These are phyloP conservation scores for Fukomys damarensis DNA, from an alignment of 2,113 vertebrate genomes.

Conservation along the genomic window DNA sequence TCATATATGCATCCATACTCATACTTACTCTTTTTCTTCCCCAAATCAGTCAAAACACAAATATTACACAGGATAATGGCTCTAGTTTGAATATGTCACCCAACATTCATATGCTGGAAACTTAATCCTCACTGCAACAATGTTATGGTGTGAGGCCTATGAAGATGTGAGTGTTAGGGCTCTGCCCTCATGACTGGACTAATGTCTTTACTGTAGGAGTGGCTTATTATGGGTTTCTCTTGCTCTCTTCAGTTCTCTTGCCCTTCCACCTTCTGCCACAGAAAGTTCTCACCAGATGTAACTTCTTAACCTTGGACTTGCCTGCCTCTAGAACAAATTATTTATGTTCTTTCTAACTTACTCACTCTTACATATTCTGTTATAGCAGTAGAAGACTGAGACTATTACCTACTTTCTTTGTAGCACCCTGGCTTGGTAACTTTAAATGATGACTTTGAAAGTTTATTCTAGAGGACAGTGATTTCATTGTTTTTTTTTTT, in stretches of 20 bases:
- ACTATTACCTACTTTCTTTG: not conserved
- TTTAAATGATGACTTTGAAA: not conserved
- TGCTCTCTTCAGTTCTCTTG: not conserved
- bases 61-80: not conserved
- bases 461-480: not conserved
- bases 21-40: not conserved
- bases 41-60: not conserved
- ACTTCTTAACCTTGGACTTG: not conserved
- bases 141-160: not conserved
- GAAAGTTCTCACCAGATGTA: not conserved
- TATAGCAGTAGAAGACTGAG: not conserved
- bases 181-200: not conserved
- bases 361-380: not conserved
- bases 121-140: not conserved
- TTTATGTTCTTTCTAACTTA: not conserved
- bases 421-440: not conserved
- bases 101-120: not conserved
- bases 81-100: not conserved
- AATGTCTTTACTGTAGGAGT: not conserved
- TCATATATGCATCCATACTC: constrained; percentile 2
- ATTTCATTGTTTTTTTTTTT: not conserved
- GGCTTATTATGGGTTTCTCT: not conserved
- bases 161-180: not conserved
- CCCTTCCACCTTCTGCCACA: not conserved
- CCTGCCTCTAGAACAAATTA: not conserved